Percentiles rank a stretch among this genome's conserved stretches.
These are phyloP conservation scores for Drosophila anomelani DNA, from an alignment of 2,888 invertebrate genomes.

Conservation along the genomic window DNA sequence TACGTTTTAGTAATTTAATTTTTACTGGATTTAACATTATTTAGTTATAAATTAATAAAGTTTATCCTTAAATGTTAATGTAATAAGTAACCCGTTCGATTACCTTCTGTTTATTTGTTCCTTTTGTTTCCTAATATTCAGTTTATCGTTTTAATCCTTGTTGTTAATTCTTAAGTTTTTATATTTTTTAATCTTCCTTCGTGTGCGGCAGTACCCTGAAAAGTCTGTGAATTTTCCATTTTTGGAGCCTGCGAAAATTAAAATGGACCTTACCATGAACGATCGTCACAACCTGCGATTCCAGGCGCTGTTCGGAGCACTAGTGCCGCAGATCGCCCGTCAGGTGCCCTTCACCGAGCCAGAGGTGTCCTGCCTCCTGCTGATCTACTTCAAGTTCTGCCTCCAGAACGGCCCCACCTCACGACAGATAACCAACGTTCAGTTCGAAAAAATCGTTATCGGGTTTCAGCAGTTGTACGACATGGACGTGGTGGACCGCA, in stretches of 20 bases:
- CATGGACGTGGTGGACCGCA: constrained; percentile 30
- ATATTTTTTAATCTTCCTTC: neutral
- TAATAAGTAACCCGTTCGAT: neutral
- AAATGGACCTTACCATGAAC: constrained; percentile 26
- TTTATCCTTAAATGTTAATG: neutral
- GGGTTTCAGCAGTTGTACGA: constrained; percentile 27
- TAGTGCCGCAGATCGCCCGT: constrained; percentile 19
- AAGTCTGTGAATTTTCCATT: neutral
- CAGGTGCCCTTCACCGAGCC: constrained; percentile 15
- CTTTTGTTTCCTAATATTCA: neutral
- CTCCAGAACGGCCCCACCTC: constrained; percentile 20
- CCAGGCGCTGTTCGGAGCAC: constrained; percentile 4
- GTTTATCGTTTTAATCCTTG: too few species aligned
- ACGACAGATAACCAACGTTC: constrained; percentile 12
- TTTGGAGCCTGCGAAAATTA: constrained; percentile 3
- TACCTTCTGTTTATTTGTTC: too few species aligned
- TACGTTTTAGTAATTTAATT: neutral
- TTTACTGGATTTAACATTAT: too few species aligned
- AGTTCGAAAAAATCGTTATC: constrained; percentile 21
- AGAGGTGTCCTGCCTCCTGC: constrained; percentile 32
- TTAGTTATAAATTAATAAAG: neutral
- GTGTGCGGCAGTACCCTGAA: neutral
- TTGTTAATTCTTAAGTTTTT: neutral
- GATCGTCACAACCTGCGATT: constrained; percentile 31
- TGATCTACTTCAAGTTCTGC: constrained; percentile 31